phyloP scores from a whole-genome alignment of 1,140 invertebrate species.

The Penaeus chinensis region DNA sequence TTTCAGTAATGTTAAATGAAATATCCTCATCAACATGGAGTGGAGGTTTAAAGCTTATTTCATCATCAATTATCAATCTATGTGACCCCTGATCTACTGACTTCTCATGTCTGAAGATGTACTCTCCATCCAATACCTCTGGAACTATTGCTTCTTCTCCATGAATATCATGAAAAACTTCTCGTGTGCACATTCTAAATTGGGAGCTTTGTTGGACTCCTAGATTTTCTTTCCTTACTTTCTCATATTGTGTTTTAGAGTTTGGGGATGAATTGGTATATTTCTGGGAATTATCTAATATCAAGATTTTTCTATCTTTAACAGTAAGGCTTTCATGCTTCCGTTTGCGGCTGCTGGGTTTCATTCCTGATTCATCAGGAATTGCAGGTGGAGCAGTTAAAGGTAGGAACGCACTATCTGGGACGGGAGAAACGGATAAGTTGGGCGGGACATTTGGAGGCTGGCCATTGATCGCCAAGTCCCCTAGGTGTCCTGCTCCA shows the following conservation, averaged over 20 bases:
- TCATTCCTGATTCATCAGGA: neutral
- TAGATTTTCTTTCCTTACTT: too few species aligned
- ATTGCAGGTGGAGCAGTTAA: neutral
- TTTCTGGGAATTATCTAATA: conserved; percentile 8
- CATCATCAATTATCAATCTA: conserved; percentile 29
- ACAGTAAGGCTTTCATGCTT: neutral
- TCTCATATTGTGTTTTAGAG: too few species aligned
- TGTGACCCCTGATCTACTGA: neutral
- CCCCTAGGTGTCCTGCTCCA: conserved; percentile 50
- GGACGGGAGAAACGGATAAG: conserved; percentile 24
- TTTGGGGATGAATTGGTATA: neutral
- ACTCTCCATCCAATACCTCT: conserved; percentile 20
- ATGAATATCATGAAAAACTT: too few species aligned
- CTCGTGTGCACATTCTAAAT: too few species aligned
- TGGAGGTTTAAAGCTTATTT: conserved; percentile 38
- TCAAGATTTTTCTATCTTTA: conserved; percentile 22
- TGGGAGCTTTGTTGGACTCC: too few species aligned
- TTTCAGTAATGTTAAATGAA: conserved; percentile 10
- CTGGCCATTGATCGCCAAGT: conserved; percentile 60
- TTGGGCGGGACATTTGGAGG: conserved; percentile 51
- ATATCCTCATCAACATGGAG: conserved; percentile 40
- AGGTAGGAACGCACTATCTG: conserved; percentile 32
- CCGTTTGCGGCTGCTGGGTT: conserved; percentile 29
- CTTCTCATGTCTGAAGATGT: conserved; percentile 4
- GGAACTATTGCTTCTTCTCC: too few species aligned